Evolutionary conservation across 2,113 vertebrate genomes (phyloP), one percentile per base, ranked within the genome.

Genomic region (Otolemur garnettii): DNA sequence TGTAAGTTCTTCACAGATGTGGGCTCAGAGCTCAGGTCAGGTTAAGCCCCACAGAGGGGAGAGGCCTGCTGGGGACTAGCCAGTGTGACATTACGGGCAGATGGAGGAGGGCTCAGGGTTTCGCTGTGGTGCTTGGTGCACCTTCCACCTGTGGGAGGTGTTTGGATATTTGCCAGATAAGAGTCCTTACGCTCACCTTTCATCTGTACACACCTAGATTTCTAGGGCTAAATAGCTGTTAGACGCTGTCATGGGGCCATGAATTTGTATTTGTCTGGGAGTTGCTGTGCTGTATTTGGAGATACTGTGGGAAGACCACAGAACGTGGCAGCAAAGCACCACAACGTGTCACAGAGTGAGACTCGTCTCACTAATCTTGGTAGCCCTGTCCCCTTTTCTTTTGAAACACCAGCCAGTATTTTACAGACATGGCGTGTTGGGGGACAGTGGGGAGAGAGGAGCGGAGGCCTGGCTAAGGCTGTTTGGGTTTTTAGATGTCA

Each of bases 311-410:
- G 57, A 30, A 18, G 21, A 2, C 18, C 7, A 24, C n/a, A 13
- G 4, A 78, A 15, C 82, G 0, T 17, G 69, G 15, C 75, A 4
- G 15, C 6, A 14, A 62, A 77, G 24, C 10, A 8, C 69, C 5
- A 13, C 72, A n/a, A 10, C 13, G 0, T 2, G 11, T 10, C 72
- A 4, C 13, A 24, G 8, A 1, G 59, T 2, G 68, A 86, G 57
- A 4, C 0, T 11, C 57, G 2, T 15, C 0, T 0, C 4, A 0
- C 8, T 8, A 1, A 3, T 28, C 72, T 12, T 0, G 26, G 79
- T 0, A 5, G 17, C 0, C 18, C 0, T 0, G 5, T 4, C 4
- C 45, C 60, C 33, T 24, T 19, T 33, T 28, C 38, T 30, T 1
- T 55, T 7, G 0, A 4, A 15, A 33, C 1, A 2, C 35, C 33